These are phyloP conservation scores for Beroe ovata DNA, from an alignment of 37 sponge, comb jelly and placozoan species.

Conservation along the genomic window DNA sequence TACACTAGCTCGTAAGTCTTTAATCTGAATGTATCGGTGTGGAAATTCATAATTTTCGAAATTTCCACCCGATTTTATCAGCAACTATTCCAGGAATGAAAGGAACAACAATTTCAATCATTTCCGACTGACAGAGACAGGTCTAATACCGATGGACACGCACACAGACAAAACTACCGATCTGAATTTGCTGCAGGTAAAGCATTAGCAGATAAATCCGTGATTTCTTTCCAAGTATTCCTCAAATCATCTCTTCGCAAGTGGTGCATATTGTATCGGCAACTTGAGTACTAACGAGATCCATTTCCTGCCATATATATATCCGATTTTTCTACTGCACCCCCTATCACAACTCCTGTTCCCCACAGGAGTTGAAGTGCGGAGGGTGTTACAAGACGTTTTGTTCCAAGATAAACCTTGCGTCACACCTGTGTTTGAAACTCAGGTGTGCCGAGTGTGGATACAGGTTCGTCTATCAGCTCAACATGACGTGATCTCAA, in stretches of 20 bases:
- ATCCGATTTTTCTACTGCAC: too few relatives aligned
- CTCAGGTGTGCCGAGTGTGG: constrained; percentile 41
- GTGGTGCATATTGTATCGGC: too few relatives aligned
- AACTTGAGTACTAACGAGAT: too few relatives aligned
- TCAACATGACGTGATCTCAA: too few relatives aligned
- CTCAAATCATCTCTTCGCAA: too few relatives aligned
- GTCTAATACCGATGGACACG: constrained; percentile 8
- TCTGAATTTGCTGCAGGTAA: neutral
- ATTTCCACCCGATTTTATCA: neutral
- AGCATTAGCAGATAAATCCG: too few relatives aligned
- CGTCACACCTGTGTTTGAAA: constrained; percentile 13
- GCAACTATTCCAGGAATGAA: neutral
- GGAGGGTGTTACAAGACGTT: neutral
- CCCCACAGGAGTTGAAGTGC: constrained; percentile 8
- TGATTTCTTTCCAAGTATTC: too few relatives aligned
- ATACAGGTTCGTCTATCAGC: constrained; percentile 16
- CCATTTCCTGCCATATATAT: too few relatives aligned
- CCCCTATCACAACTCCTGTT: too few relatives aligned
- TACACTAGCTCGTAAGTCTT: constrained; percentile 40
- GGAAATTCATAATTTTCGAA: neutral
- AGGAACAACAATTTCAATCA: constrained; percentile 39
- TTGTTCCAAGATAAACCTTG: neutral
- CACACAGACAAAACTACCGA: neutral
- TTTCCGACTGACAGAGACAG: constrained; percentile 19
- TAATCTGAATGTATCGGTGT: neutral